Evolutionary conservation across 2,113 vertebrate species (phyloP).

Genomic region (Actenoides lindsayi): DNA sequence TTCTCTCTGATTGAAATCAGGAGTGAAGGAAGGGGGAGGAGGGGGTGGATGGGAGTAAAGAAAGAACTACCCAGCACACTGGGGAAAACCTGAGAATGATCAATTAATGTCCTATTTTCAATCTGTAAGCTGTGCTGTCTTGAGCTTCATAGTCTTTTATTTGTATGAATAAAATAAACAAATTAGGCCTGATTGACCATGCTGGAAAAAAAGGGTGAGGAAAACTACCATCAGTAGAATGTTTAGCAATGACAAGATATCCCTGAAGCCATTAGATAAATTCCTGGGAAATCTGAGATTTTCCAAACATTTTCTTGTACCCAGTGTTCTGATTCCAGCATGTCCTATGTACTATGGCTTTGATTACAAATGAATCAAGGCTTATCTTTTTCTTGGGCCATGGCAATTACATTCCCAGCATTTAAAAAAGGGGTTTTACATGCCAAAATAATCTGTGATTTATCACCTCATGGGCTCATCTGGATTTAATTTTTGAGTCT

Average conservation of each 20-base stretch:
- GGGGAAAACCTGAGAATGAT: conserved; percentile 15
- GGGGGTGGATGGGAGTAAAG: background rate
- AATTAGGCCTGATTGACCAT: background rate
- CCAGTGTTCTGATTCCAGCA: background rate
- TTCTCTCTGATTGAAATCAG: conserved; percentile 63
- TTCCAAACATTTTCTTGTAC: background rate
- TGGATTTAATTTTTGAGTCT: conserved; percentile 47
- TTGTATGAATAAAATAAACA: background rate
- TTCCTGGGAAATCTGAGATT: conserved; percentile 5
- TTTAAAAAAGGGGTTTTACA: background rate
- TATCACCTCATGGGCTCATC: background rate
- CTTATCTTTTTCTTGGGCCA: background rate
- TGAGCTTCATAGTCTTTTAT: background rate
- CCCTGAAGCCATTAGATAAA: background rate
- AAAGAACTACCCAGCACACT: conserved; percentile 3
- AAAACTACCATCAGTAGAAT: background rate
- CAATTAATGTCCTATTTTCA: conserved; percentile 34
- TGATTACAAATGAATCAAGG: background rate
- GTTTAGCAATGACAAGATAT: conserved; percentile 10
- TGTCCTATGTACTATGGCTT: background rate
- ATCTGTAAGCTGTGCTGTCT: background rate
- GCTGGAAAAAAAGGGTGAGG: background rate
- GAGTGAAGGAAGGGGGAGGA: background rate
- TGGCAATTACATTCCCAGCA: conserved; percentile 28
- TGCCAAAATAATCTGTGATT: conserved; percentile 23